These are phyloP conservation scores for Melopsittacus undulatus DNA, from an alignment of 2,797 vertebrate species.

Conservation along the genomic window DNA sequence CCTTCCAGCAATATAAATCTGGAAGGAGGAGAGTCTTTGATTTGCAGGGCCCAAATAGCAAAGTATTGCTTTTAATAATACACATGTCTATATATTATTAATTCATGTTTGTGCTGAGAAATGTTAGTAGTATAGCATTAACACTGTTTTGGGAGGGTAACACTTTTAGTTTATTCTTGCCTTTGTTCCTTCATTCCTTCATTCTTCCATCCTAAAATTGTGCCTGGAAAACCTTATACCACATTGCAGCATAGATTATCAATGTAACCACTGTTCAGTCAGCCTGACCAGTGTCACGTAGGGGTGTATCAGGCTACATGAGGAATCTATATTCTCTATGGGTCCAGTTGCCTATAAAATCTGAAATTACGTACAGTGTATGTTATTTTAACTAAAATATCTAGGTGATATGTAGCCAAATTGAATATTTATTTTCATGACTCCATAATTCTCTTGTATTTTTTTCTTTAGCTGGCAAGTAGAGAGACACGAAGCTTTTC, in stretches of 20 bases:
- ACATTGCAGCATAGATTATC: background rate
- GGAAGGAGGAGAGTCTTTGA: background rate
- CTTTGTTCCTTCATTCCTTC: background rate
- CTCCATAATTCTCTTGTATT: background rate
- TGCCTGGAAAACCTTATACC: background rate
- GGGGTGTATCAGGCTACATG: background rate
- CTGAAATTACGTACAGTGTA: background rate
- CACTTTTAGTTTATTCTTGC: background rate
- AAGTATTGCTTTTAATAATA: background rate
- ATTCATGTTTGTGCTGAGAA: background rate
- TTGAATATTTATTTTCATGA: background rate
- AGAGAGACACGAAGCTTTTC: background rate
- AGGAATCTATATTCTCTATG: background rate
- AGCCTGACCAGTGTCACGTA: background rate
- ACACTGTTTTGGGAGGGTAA: background rate
- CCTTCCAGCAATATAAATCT: background rate
- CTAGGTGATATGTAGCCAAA: background rate
- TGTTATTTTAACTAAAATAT: background rate
- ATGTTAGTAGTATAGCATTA: background rate
- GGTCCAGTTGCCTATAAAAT: background rate
- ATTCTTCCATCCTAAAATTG: background rate
- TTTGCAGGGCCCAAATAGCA: background rate
- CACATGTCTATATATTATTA: background rate
- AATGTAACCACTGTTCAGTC: background rate
- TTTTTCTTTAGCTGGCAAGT: conserved; percentile 23